Evolutionary conservation across 2,797 vertebrate genomes (phyloP).

Genomic region (Dryobates pubescens): DNA sequence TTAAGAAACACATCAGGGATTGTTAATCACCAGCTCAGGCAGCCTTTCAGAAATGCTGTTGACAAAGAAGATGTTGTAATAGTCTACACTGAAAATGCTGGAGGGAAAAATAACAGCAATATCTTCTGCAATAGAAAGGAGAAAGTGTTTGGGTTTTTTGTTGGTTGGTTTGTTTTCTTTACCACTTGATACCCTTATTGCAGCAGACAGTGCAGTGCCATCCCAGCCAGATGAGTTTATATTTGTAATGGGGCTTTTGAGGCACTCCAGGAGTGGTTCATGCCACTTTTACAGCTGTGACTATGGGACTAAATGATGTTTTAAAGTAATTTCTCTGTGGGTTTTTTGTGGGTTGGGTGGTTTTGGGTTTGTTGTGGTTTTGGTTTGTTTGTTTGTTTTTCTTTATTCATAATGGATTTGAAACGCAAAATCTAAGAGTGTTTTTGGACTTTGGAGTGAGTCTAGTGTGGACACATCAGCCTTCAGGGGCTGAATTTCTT

Average conservation of each 20-base stretch:
- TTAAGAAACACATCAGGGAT: background rate
- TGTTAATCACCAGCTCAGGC: background rate
- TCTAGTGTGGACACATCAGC: fast-evolving
- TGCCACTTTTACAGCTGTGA: background rate
- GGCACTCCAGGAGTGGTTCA: no score
- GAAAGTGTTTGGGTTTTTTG: background rate
- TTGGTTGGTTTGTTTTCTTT: background rate
- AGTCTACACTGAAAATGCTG: background rate
- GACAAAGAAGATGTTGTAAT: background rate
- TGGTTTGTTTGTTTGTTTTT: background rate
- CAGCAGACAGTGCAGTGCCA: background rate
- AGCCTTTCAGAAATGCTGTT: background rate
- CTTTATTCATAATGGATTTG: background rate
- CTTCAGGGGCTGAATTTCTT: background rate
- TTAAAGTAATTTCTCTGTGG: background rate
- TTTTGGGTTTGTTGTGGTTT: no score
- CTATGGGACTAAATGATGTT: background rate
- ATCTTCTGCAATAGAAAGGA: background rate
- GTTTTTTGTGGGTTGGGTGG: no score
- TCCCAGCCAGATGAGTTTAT: background rate
- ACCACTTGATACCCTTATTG: background rate
- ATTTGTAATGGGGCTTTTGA: no score
- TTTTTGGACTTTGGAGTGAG: background rate
- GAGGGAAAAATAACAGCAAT: background rate
- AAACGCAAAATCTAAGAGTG: background rate